phyloP scores from a whole-genome alignment of 92 coral and sea anemone species.

The Palythoa grandis region DNA sequence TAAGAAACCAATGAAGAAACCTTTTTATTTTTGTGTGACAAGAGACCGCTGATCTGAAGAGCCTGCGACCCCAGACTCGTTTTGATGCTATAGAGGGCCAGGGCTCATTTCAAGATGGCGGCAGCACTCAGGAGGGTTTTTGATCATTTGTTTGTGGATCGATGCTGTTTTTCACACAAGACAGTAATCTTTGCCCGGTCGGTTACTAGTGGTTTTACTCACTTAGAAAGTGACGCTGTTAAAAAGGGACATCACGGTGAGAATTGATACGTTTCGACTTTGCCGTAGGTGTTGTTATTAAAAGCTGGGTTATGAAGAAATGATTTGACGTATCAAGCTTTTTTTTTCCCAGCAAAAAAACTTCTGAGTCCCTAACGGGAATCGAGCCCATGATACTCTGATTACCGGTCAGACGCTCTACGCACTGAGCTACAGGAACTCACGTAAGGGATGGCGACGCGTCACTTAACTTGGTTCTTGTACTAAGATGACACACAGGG shows the following conservation, averaged over 20 bases:
- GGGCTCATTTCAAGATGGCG: conserved; percentile 50
- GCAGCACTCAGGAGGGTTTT: conserved; percentile 5
- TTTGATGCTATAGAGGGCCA: neutral
- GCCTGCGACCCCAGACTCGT: conserved; percentile 71
- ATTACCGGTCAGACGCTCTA: no score
- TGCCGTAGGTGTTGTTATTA: no score
- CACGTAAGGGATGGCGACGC: no score
- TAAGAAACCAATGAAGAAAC: neutral
- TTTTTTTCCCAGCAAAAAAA: no score
- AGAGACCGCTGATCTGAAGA: conserved; percentile 60
- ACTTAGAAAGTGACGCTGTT: neutral
- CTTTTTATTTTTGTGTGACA: conserved; percentile 47
- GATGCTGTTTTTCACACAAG: neutral
- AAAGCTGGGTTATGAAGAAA: no score
- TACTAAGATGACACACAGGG: no score
- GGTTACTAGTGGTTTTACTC: neutral
- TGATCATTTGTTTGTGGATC: conserved; percentile 29
- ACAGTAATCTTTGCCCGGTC: neutral
- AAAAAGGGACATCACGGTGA: conserved; percentile 6
- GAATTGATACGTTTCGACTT: neutral
- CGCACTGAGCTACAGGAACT: no score
- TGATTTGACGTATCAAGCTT: no score
- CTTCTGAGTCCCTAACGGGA: no score
- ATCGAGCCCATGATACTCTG: no score
- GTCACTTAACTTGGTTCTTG: no score